phyloP scores from a whole-genome alignment of 2,797 vertebrate genomes.

The Perodicticus potto region DNA sequence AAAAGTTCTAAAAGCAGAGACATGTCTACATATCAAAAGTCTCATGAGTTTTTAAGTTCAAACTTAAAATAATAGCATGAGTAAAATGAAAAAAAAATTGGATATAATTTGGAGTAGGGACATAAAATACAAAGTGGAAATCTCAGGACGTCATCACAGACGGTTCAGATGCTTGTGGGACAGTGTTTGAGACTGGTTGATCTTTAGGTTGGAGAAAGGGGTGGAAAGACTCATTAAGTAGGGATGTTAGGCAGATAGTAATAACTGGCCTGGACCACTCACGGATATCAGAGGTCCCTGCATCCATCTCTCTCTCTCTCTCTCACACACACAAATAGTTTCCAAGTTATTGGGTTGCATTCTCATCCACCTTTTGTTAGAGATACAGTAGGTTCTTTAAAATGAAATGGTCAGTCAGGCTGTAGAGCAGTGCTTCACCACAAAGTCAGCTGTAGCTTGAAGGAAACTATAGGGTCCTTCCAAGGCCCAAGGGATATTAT shows the following conservation, averaged over 20 bases:
- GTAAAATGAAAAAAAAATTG: neutral
- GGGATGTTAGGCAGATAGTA: neutral
- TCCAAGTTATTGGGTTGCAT: neutral
- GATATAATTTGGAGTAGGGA: neutral
- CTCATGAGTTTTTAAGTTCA: neutral
- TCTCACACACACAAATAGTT: too few relatives aligned
- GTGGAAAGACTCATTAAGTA: neutral
- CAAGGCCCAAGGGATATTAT: neutral
- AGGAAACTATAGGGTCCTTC: neutral
- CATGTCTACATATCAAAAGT: neutral
- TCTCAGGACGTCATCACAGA: neutral
- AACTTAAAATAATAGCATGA: neutral
- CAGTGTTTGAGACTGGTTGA: neutral
- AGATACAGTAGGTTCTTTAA: neutral
- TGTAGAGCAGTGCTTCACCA: neutral
- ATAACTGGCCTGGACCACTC: neutral
- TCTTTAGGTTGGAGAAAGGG: neutral
- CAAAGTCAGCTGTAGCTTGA: neutral
- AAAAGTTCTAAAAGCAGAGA: neutral
- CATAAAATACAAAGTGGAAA: neutral
- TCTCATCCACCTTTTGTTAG: slow-evolving; percentile 27
- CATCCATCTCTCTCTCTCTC: neutral
- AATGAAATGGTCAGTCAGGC: neutral
- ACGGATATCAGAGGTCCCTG: neutral
- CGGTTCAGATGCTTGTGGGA: neutral